These are phyloP conservation scores for Entomyzon cyanotis DNA, from an alignment of 2,113 vertebrate genomes.

Conservation along the genomic window DNA sequence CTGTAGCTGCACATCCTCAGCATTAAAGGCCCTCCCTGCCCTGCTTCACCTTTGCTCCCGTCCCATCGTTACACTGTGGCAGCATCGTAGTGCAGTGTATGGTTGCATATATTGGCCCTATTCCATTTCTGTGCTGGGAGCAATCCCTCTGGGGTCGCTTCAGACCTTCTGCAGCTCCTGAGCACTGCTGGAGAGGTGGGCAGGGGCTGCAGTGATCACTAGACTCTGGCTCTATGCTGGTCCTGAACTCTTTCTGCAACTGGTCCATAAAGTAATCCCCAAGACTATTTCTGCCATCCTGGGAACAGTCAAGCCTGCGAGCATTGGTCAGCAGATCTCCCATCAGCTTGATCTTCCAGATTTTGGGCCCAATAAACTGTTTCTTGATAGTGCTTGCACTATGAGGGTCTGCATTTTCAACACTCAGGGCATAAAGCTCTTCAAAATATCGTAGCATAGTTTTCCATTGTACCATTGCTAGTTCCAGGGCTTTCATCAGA, in stretches of 20 bases:
- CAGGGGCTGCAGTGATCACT: constrained; percentile 14
- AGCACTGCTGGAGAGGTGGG: neutral
- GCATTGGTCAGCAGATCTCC: constrained; percentile 79
- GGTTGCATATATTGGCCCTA: constrained; percentile 41
- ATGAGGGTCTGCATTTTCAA: constrained; percentile 72
- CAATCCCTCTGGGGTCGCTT: constrained; percentile 9
- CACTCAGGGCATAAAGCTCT: constrained; percentile 74
- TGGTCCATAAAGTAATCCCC: constrained; percentile 80
- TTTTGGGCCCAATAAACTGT: constrained; percentile 71
- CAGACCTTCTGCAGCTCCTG: constrained; percentile 4
- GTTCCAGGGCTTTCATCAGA: constrained; percentile 73
- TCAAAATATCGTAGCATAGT: constrained; percentile 70
- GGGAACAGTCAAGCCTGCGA: constrained; percentile 72
- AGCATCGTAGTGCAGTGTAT: neutral
- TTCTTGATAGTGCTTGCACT: constrained; percentile 73
- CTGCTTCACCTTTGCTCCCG: constrained; percentile 18
- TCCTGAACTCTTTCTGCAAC: constrained; percentile 72
- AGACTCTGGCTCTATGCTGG: constrained; percentile 8
- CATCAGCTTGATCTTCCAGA: constrained; percentile 73
- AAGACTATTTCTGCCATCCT: constrained; percentile 65
- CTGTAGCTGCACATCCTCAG: neutral
- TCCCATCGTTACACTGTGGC: neutral
- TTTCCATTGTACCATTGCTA: constrained; percentile 75
- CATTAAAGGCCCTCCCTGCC: constrained; percentile 28
- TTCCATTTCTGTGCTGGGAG: constrained; percentile 8